phyloP scores from a whole-genome alignment of 2,113 vertebrate species.

The Otis tarda region DNA sequence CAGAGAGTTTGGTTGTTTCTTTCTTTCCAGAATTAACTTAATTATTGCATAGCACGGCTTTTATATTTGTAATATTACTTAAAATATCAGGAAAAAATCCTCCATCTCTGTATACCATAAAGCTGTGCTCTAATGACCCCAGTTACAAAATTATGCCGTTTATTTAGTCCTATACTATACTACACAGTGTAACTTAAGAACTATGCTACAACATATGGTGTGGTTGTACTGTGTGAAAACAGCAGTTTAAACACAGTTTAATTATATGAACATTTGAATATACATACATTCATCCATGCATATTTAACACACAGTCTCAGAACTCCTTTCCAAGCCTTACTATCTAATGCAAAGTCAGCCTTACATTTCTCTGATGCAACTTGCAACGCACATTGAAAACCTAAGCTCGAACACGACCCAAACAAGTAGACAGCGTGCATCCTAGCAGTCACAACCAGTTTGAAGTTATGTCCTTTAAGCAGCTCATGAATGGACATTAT shows the following conservation, averaged over 20 bases:
- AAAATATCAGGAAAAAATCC: neutral
- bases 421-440: neutral
- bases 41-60: neutral
- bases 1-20: neutral
- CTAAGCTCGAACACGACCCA: neutral
- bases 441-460: neutral
- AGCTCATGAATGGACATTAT: slow-evolving; percentile 40
- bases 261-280: neutral
- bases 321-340: neutral
- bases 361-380: neutral
- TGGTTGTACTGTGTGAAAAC: neutral
- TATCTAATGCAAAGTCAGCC: neutral
- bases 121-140: neutral
- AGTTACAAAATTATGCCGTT: neutral
- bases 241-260: neutral
- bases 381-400: neutral
- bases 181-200: neutral
- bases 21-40: neutral
- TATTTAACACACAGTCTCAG: neutral
- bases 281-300: neutral
- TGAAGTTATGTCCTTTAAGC: neutral
- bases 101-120: neutral
- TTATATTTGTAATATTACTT: neutral
- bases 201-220: neutral
- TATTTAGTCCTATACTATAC: neutral